phyloP scores from a whole-genome alignment of 2,888 invertebrate genomes.

The Shargacucullia verbasci region DNA sequence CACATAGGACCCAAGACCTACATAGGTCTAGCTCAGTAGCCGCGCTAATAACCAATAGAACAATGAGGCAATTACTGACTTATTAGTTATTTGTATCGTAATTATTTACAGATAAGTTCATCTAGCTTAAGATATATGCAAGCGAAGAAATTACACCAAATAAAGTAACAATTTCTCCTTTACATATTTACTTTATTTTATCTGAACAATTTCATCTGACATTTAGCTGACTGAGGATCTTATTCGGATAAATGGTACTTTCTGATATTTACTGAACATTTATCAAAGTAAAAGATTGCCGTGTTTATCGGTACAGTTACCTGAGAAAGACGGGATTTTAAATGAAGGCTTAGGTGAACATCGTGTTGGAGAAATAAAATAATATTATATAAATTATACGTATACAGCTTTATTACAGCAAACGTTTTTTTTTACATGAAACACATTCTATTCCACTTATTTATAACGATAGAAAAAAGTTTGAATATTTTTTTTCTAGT shows the following conservation, averaged over 20 bases:
- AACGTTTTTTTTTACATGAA: too few relatives aligned
- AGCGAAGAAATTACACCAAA: not conserved
- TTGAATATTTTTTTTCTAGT: too few relatives aligned
- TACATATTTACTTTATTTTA: constrained; percentile 28
- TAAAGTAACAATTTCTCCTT: not conserved
- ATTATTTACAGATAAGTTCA: too few relatives aligned
- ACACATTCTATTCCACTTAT: too few relatives aligned
- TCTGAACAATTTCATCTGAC: constrained; percentile 38
- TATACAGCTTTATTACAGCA: too few relatives aligned
- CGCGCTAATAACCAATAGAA: too few relatives aligned
- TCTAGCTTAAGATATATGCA: too few relatives aligned
- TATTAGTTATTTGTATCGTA: too few relatives aligned
- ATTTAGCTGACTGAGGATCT: constrained; percentile 44
- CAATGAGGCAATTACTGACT: too few relatives aligned
- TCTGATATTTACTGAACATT: constrained; percentile 48
- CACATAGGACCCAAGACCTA: too few relatives aligned
- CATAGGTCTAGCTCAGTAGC: too few relatives aligned
- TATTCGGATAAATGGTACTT: constrained; percentile 35
- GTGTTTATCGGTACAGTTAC: constrained; percentile 50
- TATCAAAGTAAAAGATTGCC: constrained; percentile 52
- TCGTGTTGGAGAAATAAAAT: constrained; percentile 29
- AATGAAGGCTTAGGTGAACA: constrained; percentile 30
- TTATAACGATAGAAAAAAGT: too few relatives aligned
- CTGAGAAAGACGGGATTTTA: constrained; percentile 38
- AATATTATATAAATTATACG: constrained; percentile 39